Base-by-base conservation (phyloP, 2,888 invertebrate genomes). In the Gastracanthus pulcherrimus region DNA sequence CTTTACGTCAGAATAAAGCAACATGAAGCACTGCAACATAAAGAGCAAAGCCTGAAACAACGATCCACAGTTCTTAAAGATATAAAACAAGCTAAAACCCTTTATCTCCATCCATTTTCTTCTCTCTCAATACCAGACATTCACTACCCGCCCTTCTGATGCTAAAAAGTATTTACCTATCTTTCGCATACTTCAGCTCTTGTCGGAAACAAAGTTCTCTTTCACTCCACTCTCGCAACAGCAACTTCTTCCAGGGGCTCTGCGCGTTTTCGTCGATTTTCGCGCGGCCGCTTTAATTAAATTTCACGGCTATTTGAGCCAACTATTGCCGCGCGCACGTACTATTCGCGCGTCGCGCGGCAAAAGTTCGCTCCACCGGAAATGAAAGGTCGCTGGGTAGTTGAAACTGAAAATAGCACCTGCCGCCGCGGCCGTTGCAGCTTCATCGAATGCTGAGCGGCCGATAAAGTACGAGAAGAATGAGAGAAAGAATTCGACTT, bases 221-320 rank as follows among this genome's bases (percentile, higher is more conserved):
- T 16, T 16, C 41, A 4, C 41, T 13, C 41, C 4, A 7, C 16
- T 48, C 60, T 60, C 60, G 31, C n/a, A 60, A 31, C 7, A 31
- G n/a, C n/a, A n/a, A 31, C 31, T 16, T 3, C 34, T 16, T n/a
- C n/a, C n/a, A n/a, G n/a, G n/a, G n/a, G n/a, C n/a, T n/a, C n/a
- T n/a, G n/a, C n/a, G n/a, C n/a, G 4, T 60, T 31, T 31, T 7
- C 60, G n/a, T n/a, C 31, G 13, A 66, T 38, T 67, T n/a, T 29
- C 9, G 16, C 7, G 41, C 23, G 3, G 23, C 23, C 23, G 48
- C 19, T 71, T 71, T 58, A 71, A 71, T 71, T 71, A 58, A 38
- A 71, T 71, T 71, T 71, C 36, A 26, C 38, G 55, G 71, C 26
- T 7, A 69, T 69, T 48, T 69, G 48, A 62, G 62, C 34, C 23